Conservation (phyloP, 1,140 invertebrate species). For the Gyrodactylus bullatarudis region DNA sequence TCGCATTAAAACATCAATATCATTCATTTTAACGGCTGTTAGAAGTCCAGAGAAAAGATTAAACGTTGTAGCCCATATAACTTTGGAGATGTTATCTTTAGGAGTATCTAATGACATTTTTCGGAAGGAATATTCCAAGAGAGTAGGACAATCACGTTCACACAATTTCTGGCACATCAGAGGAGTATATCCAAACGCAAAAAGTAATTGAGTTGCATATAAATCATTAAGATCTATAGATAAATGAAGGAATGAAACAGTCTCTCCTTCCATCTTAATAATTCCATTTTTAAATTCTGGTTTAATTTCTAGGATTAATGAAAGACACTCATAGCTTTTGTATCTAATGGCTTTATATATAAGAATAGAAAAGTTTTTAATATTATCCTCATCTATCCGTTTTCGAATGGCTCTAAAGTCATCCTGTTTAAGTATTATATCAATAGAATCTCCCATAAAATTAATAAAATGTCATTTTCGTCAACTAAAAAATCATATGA, state of each 20-base stretch:
- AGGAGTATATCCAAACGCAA: neutral
- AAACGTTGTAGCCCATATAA: neutral
- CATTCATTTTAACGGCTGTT: neutral
- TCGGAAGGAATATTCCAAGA: neutral
- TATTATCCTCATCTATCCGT: neutral
- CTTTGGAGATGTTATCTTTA: neutral
- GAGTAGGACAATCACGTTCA: neutral
- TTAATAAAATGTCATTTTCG: neutral
- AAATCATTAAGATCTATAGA: neutral
- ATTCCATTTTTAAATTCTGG: neutral
- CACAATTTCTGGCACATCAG: neutral
- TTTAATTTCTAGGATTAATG: neutral
- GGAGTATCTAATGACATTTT: neutral
- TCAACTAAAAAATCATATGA: no score
- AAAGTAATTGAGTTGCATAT: neutral
- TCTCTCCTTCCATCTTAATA: neutral
- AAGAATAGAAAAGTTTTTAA: neutral
- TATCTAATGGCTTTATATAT: neutral
- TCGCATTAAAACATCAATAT: neutral
- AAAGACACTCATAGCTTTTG: neutral
- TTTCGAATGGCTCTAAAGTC: neutral
- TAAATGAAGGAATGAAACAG: neutral
- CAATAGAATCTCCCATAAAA: neutral
- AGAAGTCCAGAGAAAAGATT: neutral
- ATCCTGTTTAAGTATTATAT: neutral